These are phyloP conservation scores for Nanorana parkeri DNA, from an alignment of 2,113 vertebrate genomes.

Conservation along the genomic window DNA sequence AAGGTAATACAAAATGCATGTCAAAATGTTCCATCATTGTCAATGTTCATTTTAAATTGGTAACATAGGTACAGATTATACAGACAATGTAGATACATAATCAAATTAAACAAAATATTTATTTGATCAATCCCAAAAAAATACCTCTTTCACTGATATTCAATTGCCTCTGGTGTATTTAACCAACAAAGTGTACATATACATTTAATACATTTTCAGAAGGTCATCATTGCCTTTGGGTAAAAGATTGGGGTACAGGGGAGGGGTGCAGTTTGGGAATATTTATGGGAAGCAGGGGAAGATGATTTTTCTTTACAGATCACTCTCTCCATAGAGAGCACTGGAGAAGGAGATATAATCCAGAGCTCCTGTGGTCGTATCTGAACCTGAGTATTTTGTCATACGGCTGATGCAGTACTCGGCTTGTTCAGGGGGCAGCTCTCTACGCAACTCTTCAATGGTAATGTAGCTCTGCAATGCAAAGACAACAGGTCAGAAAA, in stretches of 20 bases:
- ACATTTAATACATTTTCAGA: conserved; percentile 47
- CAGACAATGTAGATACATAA: too few relatives aligned
- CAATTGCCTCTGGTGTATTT: neutral
- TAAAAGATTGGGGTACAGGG: conserved; percentile 3
- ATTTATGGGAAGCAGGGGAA: conserved; percentile 4
- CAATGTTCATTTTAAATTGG: too few relatives aligned
- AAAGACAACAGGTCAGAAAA: neutral
- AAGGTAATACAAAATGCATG: too few relatives aligned
- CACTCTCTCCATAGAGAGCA: conserved; percentile 89
- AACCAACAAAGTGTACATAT: conserved; percentile 49
- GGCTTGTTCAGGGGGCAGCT: conserved; percentile 86
- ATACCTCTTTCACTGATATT: too few relatives aligned
- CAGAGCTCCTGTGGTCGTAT: conserved; percentile 75
- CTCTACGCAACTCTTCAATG: conserved; percentile 83
- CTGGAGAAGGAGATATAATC: conserved; percentile 94
- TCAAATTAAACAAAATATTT: too few relatives aligned
- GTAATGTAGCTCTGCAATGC: conserved; percentile 81
- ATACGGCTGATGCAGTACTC: conserved; percentile 92
- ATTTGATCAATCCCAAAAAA: too few relatives aligned
- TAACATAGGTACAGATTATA: too few relatives aligned
- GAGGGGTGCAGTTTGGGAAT: conserved; percentile 29
- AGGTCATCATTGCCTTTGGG: conserved; percentile 20
- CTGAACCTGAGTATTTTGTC: conserved; percentile 79
- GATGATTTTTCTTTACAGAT: conserved; percentile 75
- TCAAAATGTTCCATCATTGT: too few relatives aligned